Evolutionary conservation across 2,888 invertebrate genomes (phyloP), one percentile per base, ranked within the genome.

Genomic region (Mellilla xanthometata): DNA sequence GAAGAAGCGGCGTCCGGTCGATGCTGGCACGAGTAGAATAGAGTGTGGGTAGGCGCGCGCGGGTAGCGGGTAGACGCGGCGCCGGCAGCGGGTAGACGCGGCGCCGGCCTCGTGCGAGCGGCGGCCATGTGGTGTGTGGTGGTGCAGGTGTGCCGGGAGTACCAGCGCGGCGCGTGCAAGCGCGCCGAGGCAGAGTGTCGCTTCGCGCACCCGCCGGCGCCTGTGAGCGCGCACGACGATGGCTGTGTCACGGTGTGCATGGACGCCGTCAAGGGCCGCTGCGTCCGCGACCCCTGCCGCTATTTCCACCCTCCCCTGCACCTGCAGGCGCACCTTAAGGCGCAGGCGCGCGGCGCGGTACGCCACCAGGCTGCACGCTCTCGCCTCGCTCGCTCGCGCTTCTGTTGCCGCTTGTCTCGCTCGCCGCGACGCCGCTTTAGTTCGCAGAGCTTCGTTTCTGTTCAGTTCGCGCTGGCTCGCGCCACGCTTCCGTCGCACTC

Each of bases 301-400:
- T 98, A 98, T 96, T 98, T 97, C 95, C 98, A 98, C 95, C 98
- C 98, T 93, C 98, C 98, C 94, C 95, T 97, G 94, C 98, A 98
- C 96, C 97, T 98, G 93, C 96, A 96, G 95, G 96, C 96, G 94
- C 96, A 96, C 95, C 96, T 97, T 95, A 97, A 97, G 96, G 96
- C 97, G 94, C 97, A 97, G 95, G 95, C 95, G 94, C 95, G 95
- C 95, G 94, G 94, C 94, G 94, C 94, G 94, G 94, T 94, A 94
- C 94, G 94, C 93, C 93, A 92, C 91, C 91, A 81, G 83, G 83
- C 86, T 90, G 91, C 91, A 92, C 87, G 84, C 85, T 84, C 86
- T 85, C 81, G 85, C 74, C 76, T 76, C 84, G 86, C 82, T 88
- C 76, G 77, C 81, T 86, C 82, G 84, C 77, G 85, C 82, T 88